Conservation (phyloP, 2,888 invertebrate genomes). For the Stratiomys singularior region DNA sequence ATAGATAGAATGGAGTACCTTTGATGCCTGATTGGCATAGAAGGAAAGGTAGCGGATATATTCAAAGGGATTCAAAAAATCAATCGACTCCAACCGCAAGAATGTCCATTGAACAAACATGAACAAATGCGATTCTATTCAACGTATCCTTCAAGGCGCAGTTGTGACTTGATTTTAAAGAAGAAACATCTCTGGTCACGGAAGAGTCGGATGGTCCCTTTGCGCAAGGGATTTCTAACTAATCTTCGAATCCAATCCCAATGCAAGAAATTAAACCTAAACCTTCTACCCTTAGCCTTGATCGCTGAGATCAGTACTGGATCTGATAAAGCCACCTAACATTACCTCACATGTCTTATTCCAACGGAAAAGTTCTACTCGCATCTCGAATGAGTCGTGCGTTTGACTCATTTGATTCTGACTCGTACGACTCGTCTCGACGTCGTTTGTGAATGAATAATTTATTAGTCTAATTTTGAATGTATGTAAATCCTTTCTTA, state of each 20-base stretch:
- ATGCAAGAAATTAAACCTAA: too few species aligned
- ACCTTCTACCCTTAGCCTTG: background rate
- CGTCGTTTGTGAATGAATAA: constrained; percentile 40
- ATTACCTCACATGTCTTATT: background rate
- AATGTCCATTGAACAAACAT: too few species aligned
- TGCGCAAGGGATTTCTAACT: too few species aligned
- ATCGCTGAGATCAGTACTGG: background rate
- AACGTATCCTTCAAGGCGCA: too few species aligned
- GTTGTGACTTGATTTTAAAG: too few species aligned
- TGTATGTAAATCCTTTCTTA: constrained; percentile 43
- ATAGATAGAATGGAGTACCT: constrained; percentile 5
- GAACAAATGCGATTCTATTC: too few species aligned
- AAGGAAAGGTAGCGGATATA: background rate
- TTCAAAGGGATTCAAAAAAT: too few species aligned
- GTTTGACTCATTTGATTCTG: too few species aligned
- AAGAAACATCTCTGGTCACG: too few species aligned
- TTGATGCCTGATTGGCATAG: background rate
- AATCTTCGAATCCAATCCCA: too few species aligned
- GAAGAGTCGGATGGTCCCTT: too few species aligned
- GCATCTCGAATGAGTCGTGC: background rate
- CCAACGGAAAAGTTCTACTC: constrained; percentile 23
- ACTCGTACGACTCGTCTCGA: constrained; percentile 5
- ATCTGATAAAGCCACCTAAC: background rate
- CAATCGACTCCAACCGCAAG: too few species aligned
- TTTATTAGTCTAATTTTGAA: constrained; percentile 43